Percentiles rank a stretch among this genome's conserved stretches.
Evolutionary conservation across 2,888 invertebrate genomes (phyloP).

Genomic region (Griposia aprilina): DNA sequence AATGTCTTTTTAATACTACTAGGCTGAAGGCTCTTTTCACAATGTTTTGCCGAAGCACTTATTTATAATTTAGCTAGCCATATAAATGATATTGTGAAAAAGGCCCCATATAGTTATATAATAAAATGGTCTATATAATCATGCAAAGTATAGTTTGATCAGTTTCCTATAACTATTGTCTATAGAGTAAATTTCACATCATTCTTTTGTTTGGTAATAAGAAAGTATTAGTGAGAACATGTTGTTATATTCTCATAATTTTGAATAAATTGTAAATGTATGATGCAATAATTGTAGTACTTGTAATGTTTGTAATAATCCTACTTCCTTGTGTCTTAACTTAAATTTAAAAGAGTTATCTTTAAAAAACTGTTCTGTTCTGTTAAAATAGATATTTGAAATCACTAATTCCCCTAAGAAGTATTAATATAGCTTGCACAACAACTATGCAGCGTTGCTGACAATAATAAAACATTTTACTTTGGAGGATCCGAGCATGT

Average conservation of each 20-base stretch:
- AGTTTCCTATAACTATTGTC: constrained; percentile 42
- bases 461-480: constrained; percentile 62
- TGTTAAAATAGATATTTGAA: constrained; percentile 26
- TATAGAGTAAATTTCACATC: constrained; percentile 45
- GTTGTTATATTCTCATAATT: constrained; percentile 48
- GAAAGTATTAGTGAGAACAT: constrained; percentile 51
- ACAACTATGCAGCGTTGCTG: constrained; percentile 47
- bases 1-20: constrained; percentile 68
- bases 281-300: constrained; percentile 50
- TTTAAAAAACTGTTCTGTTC: constrained; percentile 13
- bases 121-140: constrained; percentile 56
- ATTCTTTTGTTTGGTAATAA: constrained; percentile 48
- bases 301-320: constrained; percentile 46
- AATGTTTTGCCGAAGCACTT: constrained; percentile 66
- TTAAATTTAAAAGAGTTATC: constrained; percentile 15
- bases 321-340: constrained; percentile 27
- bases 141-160: constrained; percentile 55
- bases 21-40: constrained; percentile 70
- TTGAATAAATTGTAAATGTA: constrained; percentile 35
- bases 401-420: constrained; percentile 13
- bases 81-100: constrained; percentile 65
- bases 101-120: constrained; percentile 61
- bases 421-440: constrained; percentile 42
- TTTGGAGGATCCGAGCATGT: constrained; percentile 55
- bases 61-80: constrained; percentile 64